A percentile compares a stretch with the other conserved stretches of the same genome.
Evolutionary conservation across 1,140 invertebrate genomes (phyloP).

Genomic region (Drosophila kikkawai): DNA sequence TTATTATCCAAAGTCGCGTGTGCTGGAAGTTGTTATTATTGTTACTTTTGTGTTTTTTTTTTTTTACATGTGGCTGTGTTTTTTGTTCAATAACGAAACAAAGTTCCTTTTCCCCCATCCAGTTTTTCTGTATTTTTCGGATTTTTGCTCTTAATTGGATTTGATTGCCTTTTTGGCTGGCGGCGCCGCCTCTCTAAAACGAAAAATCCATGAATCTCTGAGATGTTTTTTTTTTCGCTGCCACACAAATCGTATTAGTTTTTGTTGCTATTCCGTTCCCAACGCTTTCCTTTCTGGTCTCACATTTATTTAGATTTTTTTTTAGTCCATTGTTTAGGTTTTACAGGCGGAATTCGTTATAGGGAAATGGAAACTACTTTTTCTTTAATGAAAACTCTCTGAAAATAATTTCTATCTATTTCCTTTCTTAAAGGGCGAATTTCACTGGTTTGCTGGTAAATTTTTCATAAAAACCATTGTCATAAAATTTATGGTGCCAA

Average conservation of each 20-base stretch:
- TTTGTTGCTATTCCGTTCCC: constrained; percentile 55
- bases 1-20: constrained; percentile 32
- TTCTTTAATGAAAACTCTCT: not conserved
- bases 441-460: too few species aligned
- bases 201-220: constrained; percentile 55
- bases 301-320: constrained; percentile 51
- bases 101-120: constrained; percentile 19
- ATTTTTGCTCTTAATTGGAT: constrained; percentile 75
- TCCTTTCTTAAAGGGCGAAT: too few species aligned
- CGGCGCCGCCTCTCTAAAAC: constrained; percentile 55
- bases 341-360: constrained; percentile 21
- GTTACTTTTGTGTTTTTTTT: constrained; percentile 14
- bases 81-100: constrained; percentile 20
- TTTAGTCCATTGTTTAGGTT: constrained; percentile 58
- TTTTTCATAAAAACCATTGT: too few species aligned
- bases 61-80: constrained; percentile 38
- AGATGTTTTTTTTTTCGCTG: constrained; percentile 31
- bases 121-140: constrained; percentile 12
- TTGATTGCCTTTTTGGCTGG: constrained; percentile 76
- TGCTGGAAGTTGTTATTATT: constrained; percentile 39
- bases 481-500: too few species aligned
- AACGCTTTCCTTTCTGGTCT: constrained; percentile 65
- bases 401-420: not conserved
- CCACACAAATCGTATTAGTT: constrained; percentile 72
- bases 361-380: not conserved